Percentiles rank a stretch among this genome's conserved stretches.
phyloP scores from a whole-genome alignment of 2,797 vertebrate species.

The Pantherophis vulpinus region DNA sequence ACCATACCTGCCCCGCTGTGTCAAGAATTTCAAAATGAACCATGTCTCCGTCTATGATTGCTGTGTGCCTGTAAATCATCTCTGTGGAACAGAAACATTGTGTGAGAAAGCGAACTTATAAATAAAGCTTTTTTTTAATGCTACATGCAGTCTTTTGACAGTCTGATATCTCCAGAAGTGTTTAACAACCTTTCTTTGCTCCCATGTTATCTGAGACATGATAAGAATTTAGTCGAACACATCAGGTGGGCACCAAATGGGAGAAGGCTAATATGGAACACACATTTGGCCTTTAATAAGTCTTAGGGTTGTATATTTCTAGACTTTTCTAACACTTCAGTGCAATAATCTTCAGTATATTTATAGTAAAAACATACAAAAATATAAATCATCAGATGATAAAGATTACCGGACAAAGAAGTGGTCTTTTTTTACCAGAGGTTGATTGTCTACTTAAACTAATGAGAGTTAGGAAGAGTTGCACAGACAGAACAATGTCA shows the following conservation, averaged over 20 bases:
- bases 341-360: background rate
- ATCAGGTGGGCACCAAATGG: background rate
- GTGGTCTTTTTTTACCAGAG: background rate
- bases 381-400: background rate
- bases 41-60: slow-evolving; percentile 72
- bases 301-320: background rate
- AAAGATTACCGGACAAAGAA: background rate
- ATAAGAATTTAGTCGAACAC: background rate
- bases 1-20: slow-evolving; percentile 75
- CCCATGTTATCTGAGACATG: background rate
- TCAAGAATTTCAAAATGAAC: slow-evolving; percentile 79
- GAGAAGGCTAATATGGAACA: background rate
- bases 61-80: slow-evolving; percentile 78
- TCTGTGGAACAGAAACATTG: slow-evolving; percentile 51
- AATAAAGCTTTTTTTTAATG: background rate
- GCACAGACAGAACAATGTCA: background rate
- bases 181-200: background rate
- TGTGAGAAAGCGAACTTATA: slow-evolving; percentile 1
- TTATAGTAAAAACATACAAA: background rate
- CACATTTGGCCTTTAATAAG: background rate
- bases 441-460: background rate
- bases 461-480: background rate
- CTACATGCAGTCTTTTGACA: background rate
- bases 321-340: background rate
- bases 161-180: background rate